Conservation (phyloP, 2,888 invertebrate species). For the Cylindroiulus punctatus region DNA sequence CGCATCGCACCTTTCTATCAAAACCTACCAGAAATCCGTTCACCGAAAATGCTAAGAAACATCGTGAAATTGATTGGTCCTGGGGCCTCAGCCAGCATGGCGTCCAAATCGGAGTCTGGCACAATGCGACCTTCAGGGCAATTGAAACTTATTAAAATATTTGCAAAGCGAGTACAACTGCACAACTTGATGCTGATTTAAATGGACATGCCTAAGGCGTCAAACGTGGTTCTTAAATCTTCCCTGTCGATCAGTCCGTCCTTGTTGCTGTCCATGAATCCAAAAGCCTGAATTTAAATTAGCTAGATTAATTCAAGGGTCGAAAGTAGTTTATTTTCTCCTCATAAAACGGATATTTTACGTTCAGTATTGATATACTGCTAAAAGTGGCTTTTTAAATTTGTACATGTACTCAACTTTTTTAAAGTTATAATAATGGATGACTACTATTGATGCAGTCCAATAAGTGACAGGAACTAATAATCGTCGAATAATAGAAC, state of each 20-base stretch:
- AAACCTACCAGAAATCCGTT: slow-evolving; percentile 81
- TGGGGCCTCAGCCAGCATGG: slow-evolving; percentile 86
- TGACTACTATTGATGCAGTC: no score
- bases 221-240: slow-evolving; percentile 90
- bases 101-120: slow-evolving; percentile 88
- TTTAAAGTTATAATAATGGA: no score
- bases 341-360: not conserved
- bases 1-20: not conserved
- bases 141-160: not conserved
- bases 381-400: no score
- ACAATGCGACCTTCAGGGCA: slow-evolving; percentile 75
- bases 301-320: not conserved
- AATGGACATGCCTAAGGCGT: slow-evolving; percentile 76
- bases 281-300: slow-evolving; percentile 78
- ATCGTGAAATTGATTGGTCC: slow-evolving; percentile 97
- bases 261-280: slow-evolving; percentile 95
- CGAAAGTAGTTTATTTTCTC: not conserved
- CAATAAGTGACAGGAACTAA: no score
- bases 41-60: slow-evolving; percentile 89
- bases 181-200: not conserved
- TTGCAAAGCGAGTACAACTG: not conserved
- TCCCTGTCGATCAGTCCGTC: slow-evolving; percentile 86
- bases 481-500: no score
- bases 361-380: no score
- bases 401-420: no score